These are phyloP conservation scores for Palythoa grandiflora DNA, from an alignment of 92 coral and sea anemone genomes.

Conservation along the genomic window DNA sequence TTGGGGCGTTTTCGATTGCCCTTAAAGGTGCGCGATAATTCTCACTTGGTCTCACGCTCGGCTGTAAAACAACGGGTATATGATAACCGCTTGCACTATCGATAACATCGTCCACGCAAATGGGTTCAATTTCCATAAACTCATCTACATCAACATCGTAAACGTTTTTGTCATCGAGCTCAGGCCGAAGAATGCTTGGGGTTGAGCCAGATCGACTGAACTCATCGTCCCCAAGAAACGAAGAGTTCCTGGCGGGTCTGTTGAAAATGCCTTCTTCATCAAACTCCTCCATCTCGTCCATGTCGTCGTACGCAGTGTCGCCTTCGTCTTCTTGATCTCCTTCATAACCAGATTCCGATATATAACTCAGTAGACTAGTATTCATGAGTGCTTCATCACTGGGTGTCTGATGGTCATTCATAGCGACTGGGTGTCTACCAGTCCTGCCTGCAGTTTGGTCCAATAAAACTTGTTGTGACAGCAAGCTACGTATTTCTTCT, in stretches of 20 bases:
- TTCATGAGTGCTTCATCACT: slow-evolving; percentile 55
- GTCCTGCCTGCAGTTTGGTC: slow-evolving; percentile 1
- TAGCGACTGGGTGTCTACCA: slow-evolving; percentile 23
- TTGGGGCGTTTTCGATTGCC: slow-evolving; percentile 26
- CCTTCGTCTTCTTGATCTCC: slow-evolving; percentile 98
- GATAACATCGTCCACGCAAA: slow-evolving; percentile 73
- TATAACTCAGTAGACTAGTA: slow-evolving; percentile 67
- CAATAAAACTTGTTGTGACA: slow-evolving; percentile 27
- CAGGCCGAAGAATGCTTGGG: slow-evolving; percentile 78
- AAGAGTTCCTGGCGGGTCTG: slow-evolving; percentile 77
- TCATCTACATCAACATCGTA: slow-evolving; percentile 55
- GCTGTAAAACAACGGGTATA: slow-evolving; percentile 67
- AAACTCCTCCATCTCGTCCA: slow-evolving; percentile 70
- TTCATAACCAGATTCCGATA: slow-evolving; percentile 95
- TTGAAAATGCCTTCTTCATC: slow-evolving; percentile 73
- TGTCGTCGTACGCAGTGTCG: slow-evolving; percentile 70
- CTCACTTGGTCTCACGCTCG: slow-evolving; percentile 16
- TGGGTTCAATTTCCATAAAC: slow-evolving; percentile 67
- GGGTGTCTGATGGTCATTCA: slow-evolving; percentile 19
- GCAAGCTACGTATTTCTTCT: slow-evolving; percentile 37
- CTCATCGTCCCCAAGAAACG: slow-evolving; percentile 77
- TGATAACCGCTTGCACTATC: slow-evolving; percentile 71
- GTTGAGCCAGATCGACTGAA: slow-evolving; percentile 81
- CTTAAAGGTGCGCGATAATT: slow-evolving; percentile 26
- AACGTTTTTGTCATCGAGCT: slow-evolving; percentile 52